phyloP scores from a whole-genome alignment of 2,113 vertebrate species.

The Rafetus swinhoei region DNA sequence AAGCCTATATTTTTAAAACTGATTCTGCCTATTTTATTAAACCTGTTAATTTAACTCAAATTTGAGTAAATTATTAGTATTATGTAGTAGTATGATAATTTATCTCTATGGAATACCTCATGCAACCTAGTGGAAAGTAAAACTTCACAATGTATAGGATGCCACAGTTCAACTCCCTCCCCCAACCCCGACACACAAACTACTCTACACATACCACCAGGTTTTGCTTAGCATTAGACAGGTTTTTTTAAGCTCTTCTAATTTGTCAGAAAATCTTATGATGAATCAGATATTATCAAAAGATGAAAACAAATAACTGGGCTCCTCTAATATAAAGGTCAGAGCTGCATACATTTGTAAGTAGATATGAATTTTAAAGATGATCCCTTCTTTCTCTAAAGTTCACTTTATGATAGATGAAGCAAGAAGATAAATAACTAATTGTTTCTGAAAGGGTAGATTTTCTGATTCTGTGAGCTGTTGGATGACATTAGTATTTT shows the following conservation, averaged over 20 bases:
- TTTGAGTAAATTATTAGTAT: background rate
- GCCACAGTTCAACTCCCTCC: background rate
- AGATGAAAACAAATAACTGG: background rate
- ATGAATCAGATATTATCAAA: background rate
- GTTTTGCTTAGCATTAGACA: background rate
- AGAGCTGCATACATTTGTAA: background rate
- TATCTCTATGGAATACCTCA: background rate
- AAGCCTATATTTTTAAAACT: background rate
- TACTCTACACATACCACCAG: background rate
- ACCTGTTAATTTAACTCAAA: background rate
- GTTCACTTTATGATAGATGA: background rate
- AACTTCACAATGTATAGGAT: background rate
- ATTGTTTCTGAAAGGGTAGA: background rate
- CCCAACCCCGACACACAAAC: too few species aligned
- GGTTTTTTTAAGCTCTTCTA: background rate
- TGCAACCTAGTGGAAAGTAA: background rate
- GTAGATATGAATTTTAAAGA: background rate
- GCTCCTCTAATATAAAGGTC: background rate
- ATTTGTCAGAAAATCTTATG: background rate
- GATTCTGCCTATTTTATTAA: background rate
- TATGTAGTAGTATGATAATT: background rate
- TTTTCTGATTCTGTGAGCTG: background rate
- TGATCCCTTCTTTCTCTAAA: background rate
- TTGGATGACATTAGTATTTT: background rate
- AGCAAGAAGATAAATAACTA: background rate